Conservation (phyloP, 2,797 vertebrate genomes). For the Pempheris klunzingeri region DNA sequence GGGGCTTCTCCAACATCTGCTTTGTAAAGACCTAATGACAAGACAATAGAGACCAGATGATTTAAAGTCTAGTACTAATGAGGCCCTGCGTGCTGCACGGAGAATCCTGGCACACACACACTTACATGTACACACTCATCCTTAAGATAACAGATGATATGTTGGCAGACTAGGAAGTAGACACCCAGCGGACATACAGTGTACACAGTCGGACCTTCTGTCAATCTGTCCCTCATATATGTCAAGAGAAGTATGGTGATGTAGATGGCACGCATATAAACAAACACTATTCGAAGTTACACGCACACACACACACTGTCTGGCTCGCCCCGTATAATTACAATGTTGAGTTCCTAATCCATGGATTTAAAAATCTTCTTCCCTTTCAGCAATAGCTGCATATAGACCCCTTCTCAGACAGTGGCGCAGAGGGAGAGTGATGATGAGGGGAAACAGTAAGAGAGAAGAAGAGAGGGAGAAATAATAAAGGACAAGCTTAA, state of each 20-base stretch:
- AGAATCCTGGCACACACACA: constrained; percentile 72
- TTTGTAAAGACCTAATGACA: constrained; percentile 87
- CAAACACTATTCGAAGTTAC: constrained; percentile 45
- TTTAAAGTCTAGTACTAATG: constrained; percentile 84
- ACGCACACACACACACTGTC: constrained; percentile 30
- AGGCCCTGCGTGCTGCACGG: constrained; percentile 83
- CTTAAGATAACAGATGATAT: constrained; percentile 68
- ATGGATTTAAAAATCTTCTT: constrained; percentile 82
- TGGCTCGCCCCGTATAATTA: constrained; percentile 82
- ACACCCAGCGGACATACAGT: constrained; percentile 59
- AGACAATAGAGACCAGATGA: constrained; percentile 82
- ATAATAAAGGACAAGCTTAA: constrained; percentile 95
- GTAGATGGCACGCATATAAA: constrained; percentile 22
- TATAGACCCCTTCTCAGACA: constrained; percentile 83
- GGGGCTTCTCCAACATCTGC: constrained; percentile 85
- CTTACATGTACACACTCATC: constrained; percentile 54
- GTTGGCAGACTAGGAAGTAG: constrained; percentile 61
- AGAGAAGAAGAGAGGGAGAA: constrained; percentile 80
- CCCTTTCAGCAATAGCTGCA: constrained; percentile 83
- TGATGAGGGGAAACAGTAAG: constrained; percentile 73
- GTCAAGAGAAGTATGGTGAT: constrained; percentile 10
- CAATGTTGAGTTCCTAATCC: constrained; percentile 89
- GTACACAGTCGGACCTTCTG: constrained; percentile 44
- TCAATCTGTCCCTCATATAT: constrained; percentile 42
- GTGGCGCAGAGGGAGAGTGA: constrained; percentile 64